phyloP scores from a whole-genome alignment of 2,888 invertebrate genomes.

The Perizoma flavofasciatum region DNA sequence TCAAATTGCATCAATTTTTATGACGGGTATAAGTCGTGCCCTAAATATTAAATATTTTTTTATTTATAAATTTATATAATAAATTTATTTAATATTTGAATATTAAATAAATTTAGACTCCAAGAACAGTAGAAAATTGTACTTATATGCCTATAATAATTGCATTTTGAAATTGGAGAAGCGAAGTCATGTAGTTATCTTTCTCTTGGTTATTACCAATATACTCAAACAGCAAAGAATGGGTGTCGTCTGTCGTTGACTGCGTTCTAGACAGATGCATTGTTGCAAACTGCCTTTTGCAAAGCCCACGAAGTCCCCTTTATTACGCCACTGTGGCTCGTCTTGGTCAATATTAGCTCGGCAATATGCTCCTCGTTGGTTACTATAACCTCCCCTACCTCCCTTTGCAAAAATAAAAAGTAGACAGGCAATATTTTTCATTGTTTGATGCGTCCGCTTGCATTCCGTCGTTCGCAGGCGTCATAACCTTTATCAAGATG shows the following conservation, averaged over 20 bases:
- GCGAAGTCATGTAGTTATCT: too few relatives aligned
- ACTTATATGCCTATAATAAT: too few relatives aligned
- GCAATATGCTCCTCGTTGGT: slow-evolving; percentile 38
- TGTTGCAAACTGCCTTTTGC: slow-evolving; percentile 46
- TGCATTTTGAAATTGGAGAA: too few relatives aligned
- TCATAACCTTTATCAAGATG: slow-evolving; percentile 34
- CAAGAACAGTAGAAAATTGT: too few relatives aligned
- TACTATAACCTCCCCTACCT: slow-evolving; percentile 38
- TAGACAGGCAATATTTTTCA: slow-evolving; percentile 33
- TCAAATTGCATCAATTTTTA: too few relatives aligned
- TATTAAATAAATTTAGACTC: too few relatives aligned
- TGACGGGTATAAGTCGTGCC: too few relatives aligned
- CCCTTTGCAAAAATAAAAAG: slow-evolving; percentile 36
- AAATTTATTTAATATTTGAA: too few relatives aligned
- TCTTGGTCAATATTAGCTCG: slow-evolving; percentile 52
- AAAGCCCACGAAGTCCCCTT: slow-evolving; percentile 44
- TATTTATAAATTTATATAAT: too few relatives aligned
- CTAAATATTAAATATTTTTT: too few relatives aligned
- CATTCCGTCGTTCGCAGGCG: slow-evolving; percentile 32
- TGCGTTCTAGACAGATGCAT: slow-evolving; percentile 47
- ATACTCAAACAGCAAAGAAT: slow-evolving; percentile 5
- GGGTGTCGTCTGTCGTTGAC: slow-evolving; percentile 6
- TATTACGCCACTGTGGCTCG: slow-evolving; percentile 47
- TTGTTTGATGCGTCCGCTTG: slow-evolving; percentile 33
- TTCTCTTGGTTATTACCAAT: too few relatives aligned